Conservation (phyloP, 2,797 vertebrate species). For the Sebastes melanostomus region DNA sequence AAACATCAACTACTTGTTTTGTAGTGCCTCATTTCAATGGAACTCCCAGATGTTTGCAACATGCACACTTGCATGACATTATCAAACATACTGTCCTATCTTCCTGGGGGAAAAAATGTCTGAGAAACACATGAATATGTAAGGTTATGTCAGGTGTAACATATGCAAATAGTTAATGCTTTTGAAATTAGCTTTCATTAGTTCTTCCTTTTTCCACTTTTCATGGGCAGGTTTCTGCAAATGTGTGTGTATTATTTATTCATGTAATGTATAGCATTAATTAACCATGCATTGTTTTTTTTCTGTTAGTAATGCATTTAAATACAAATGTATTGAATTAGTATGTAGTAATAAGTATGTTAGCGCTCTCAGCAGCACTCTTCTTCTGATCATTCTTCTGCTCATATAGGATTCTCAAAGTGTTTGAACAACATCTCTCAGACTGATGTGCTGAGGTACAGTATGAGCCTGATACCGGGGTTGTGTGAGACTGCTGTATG, state of each 20-base stretch:
- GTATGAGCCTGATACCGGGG: background rate
- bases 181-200: background rate
- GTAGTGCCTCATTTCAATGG: background rate
- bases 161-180: background rate
- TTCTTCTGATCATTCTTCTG: background rate
- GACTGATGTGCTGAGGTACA: background rate
- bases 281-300: background rate
- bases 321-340: background rate
- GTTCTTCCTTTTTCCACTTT: background rate
- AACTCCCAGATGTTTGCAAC: background rate
- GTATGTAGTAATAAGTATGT: background rate
- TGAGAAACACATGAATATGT: background rate
- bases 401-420: background rate
- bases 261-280: background rate
- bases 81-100: background rate
- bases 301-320: background rate
- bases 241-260: background rate
- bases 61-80: background rate
- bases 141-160: background rate
- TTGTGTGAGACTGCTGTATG: slow-evolving; percentile 4
- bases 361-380: background rate
- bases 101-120: background rate
- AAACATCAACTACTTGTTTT: background rate
- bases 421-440: slow-evolving; percentile 10
- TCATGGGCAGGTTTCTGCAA: background rate